Evolutionary conservation across 1,140 invertebrate genomes (phyloP).

Genomic region (Phenacoccus solenopsis): DNA sequence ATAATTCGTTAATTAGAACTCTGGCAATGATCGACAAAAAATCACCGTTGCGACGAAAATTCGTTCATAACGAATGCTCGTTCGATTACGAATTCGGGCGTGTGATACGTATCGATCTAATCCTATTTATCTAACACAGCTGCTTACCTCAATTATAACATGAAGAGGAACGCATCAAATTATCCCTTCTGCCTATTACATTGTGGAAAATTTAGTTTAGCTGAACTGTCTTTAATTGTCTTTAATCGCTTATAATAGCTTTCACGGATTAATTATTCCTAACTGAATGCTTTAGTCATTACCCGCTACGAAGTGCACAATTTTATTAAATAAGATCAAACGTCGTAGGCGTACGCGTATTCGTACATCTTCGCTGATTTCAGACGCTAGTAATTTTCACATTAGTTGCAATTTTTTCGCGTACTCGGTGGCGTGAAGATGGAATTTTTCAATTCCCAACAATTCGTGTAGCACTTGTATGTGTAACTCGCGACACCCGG

Average conservation of each 20-base stretch:
- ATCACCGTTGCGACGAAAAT: too few species aligned
- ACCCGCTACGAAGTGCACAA: not conserved
- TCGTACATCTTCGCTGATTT: not conserved
- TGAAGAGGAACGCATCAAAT: not conserved
- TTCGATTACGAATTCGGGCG: too few species aligned
- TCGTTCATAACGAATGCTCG: too few species aligned
- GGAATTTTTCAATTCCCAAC: too few species aligned
- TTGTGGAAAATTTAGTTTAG: not conserved
- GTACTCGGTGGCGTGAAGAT: too few species aligned
- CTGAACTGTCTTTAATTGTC: not conserved
- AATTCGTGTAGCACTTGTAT: too few species aligned
- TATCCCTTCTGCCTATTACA: not conserved
- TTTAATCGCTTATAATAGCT: not conserved
- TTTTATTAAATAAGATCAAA: not conserved
- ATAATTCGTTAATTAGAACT: too few species aligned
- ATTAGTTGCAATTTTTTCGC: not conserved
- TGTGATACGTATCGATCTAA: too few species aligned
- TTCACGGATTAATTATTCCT: not conserved
- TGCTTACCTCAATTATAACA: too few species aligned
- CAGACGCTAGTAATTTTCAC: not conserved
- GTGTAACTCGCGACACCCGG: too few species aligned
- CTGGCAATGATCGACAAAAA: too few species aligned
- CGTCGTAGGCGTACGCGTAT: not conserved
- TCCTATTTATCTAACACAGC: too few species aligned
- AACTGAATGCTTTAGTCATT: constrained; percentile 2